Evolutionary conservation across 1,140 invertebrate genomes (phyloP).

Genomic region (Lethrus apterus): DNA sequence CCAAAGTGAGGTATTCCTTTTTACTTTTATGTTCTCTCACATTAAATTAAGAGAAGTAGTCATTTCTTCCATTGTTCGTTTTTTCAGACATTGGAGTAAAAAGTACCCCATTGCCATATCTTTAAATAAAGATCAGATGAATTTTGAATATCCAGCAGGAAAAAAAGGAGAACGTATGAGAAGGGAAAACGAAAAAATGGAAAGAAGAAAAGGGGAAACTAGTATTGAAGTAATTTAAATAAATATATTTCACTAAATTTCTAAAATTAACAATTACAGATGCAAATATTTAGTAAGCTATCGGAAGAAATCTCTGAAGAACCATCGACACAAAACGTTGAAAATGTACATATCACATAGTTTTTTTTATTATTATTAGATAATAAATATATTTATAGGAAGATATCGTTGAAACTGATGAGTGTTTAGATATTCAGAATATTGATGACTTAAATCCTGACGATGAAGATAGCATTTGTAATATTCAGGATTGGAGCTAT

Average conservation of each 20-base stretch:
- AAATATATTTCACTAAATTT: not conserved
- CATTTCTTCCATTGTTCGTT: conserved; percentile 10
- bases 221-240: not conserved
- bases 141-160: conserved; percentile 23
- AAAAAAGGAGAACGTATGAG: conserved; percentile 4
- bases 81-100: conserved; percentile 75
- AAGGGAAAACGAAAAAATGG: conserved; percentile 16
- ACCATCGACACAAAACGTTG: too few species aligned
- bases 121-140: conserved; percentile 34
- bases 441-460: conserved; percentile 31
- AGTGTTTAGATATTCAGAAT: conserved; percentile 21
- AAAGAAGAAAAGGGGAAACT: conserved; percentile 3
- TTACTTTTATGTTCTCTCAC: conserved; percentile 8
- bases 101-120: conserved; percentile 83
- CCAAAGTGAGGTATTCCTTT: conserved; percentile 57
- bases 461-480: conserved; percentile 34
- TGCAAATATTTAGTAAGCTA: conserved; percentile 32
- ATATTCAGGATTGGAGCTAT: conserved; percentile 3
- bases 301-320: conserved; percentile 19
- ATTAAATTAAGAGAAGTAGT: too few species aligned
- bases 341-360: too few species aligned
- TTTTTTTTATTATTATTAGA: too few species aligned
- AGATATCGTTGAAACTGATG: conserved; percentile 2
- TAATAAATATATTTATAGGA: too few species aligned
- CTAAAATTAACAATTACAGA: conserved; percentile 9